Conservation (phyloP, 2,113 vertebrate species). For the Pelodiscus sinensis region DNA sequence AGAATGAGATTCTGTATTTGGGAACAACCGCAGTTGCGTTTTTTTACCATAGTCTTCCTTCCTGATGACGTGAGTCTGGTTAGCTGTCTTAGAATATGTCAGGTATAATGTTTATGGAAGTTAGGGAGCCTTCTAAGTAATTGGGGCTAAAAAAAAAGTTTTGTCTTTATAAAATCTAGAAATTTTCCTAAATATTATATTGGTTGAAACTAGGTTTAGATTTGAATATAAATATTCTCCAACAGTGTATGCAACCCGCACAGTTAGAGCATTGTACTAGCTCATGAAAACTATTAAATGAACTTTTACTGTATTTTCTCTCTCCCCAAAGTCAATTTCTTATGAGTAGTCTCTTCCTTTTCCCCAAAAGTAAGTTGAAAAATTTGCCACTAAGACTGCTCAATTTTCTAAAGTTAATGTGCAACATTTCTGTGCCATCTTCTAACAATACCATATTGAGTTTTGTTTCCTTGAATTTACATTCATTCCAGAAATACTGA, state of each 20-base stretch:
- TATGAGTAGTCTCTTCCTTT: not conserved
- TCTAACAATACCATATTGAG: not conserved
- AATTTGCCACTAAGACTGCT: not conserved
- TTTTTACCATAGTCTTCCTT: not conserved
- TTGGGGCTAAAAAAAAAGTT: too few relatives aligned
- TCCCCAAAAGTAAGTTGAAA: not conserved
- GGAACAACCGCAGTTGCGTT: not conserved
- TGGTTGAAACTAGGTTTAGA: not conserved
- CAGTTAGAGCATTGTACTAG: not conserved
- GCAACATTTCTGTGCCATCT: not conserved
- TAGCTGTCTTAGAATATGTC: not conserved
- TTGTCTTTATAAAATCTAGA: too few relatives aligned
- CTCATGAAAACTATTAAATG: not conserved
- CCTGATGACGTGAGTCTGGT: not conserved
- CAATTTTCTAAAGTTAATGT: not conserved
- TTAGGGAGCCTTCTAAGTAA: not conserved
- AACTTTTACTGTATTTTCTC: not conserved
- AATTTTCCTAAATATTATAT: not conserved
- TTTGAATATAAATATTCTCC: not conserved
- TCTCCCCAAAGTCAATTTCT: too few relatives aligned
- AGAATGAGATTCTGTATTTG: not conserved
- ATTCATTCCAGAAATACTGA: accelerated
- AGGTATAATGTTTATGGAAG: not conserved
- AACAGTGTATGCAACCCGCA: not conserved
- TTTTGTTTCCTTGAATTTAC: not conserved